Percentiles rank a stretch among this genome's conserved stretches.
Conservation (phyloP, 2,797 vertebrate species). For the Syndactyla subalaris region DNA sequence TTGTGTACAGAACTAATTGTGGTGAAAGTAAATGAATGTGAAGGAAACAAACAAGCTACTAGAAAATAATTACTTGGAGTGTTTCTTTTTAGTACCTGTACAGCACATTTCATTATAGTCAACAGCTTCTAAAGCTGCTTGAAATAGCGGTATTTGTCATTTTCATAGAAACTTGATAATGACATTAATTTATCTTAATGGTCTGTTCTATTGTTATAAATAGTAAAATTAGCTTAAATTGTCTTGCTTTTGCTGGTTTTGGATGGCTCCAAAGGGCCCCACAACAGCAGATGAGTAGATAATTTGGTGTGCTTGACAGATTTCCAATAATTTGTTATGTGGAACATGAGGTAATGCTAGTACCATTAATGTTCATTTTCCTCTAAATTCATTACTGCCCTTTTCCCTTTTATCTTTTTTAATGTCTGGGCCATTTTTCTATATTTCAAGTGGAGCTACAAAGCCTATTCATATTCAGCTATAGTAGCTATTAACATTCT, state of each 20-base stretch:
- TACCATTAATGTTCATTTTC: constrained; percentile 99
- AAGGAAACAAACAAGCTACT: constrained; percentile 99
- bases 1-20: constrained; percentile 96
- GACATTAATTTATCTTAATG: constrained; percentile 99
- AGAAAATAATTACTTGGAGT: constrained; percentile 99
- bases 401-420: constrained; percentile 99
- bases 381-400: constrained; percentile 99
- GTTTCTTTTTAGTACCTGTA: constrained; percentile 99
- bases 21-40: constrained; percentile 99
- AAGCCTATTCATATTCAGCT: constrained; percentile 87
- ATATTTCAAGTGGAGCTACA: constrained; percentile 92
- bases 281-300: constrained; percentile 95
- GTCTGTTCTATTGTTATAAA: constrained; percentile 99
- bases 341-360: constrained; percentile 99
- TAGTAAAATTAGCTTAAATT: constrained; percentile 99
- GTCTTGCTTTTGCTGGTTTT: constrained; percentile 98
- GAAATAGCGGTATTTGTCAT: constrained; percentile 99
- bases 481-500: constrained; percentile 85
- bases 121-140: constrained; percentile 99
- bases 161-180: constrained; percentile 99
- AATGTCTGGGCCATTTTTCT: constrained; percentile 94
- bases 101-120: constrained; percentile 99
- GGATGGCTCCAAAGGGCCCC: constrained; percentile 95
- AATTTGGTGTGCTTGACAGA: constrained; percentile 99
- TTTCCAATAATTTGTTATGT: constrained; percentile 99